Conservation (phyloP, 2,113 vertebrate genomes). For the Bufo gargarizans region DNA sequence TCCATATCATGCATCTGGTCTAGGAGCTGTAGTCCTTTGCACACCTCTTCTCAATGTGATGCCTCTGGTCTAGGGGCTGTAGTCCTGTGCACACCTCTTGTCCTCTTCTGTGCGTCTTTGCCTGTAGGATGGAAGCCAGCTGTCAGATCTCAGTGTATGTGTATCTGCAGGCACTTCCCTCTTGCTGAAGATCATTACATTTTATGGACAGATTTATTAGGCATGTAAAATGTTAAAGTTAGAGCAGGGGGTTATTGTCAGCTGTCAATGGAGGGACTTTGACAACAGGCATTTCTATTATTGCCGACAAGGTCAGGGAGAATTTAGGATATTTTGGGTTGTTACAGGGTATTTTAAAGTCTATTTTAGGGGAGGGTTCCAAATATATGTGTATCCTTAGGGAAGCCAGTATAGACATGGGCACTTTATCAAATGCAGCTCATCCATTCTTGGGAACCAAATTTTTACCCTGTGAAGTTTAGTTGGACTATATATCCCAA, state of each 20-base stretch:
- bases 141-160: not conserved
- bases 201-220: slow-evolving; percentile 2
- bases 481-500: too few species aligned
- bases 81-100: slow-evolving; percentile 6
- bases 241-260: not conserved
- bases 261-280: not conserved
- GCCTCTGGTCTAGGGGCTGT: not conserved
- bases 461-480: too few species aligned
- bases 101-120: not conserved
- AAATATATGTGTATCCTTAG: not conserved
- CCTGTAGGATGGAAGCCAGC: slow-evolving; percentile 3
- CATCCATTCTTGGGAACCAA: too few species aligned
- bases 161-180: slow-evolving; percentile 10
- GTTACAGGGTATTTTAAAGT: not conserved
- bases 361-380: not conserved
- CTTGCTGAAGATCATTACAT: not conserved
- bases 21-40: not conserved
- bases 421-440: too few species aligned
- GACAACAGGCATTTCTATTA: not conserved
- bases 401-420: not conserved
- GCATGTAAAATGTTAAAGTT: slow-evolving; percentile 16
- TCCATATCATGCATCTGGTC: not conserved
- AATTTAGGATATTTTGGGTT: not conserved
- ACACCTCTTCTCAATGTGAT: slow-evolving; percentile 22
- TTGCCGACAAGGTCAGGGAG: not conserved